phyloP scores from a whole-genome alignment of 1,140 invertebrate species.

The Zaprionus capensis region DNA sequence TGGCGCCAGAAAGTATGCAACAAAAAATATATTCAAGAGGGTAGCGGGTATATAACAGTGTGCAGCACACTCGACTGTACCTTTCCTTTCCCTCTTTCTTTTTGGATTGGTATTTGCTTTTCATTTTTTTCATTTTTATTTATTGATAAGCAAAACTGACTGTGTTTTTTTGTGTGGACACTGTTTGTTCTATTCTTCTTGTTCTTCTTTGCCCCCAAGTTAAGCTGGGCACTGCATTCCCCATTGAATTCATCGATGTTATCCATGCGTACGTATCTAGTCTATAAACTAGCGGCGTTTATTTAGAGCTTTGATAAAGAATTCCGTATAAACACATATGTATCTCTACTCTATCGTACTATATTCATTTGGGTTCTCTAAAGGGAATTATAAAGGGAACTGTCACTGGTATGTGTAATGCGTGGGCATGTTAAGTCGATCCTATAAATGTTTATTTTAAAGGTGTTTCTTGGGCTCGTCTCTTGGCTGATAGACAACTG shows the following conservation, averaged over 20 bases:
- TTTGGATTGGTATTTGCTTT: slow-evolving; percentile 13
- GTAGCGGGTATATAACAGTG: too few relatives aligned
- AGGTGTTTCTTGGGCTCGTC: not conserved
- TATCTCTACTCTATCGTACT: slow-evolving; percentile 6
- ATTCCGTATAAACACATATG: not conserved
- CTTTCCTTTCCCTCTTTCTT: not conserved
- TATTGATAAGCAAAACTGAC: slow-evolving; percentile 19
- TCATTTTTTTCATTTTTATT: not conserved
- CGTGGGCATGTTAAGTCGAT: too few relatives aligned
- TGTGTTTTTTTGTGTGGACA: not conserved
- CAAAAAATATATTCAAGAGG: too few relatives aligned
- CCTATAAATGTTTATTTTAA: not conserved
- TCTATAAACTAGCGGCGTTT: slow-evolving; percentile 3
- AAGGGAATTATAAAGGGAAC: too few relatives aligned
- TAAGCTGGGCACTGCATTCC: too few relatives aligned
- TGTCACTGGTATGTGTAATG: too few relatives aligned
- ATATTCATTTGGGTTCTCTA: not conserved
- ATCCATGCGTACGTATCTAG: not conserved
- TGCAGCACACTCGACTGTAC: too few relatives aligned
- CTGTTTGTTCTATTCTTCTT: not conserved
- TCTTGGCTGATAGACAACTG: not conserved
- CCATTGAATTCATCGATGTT: not conserved
- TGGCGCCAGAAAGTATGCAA: too few relatives aligned
- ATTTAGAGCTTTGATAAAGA: slow-evolving; percentile 17
- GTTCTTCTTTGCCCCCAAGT: not conserved